Evolutionary conservation across 2,888 invertebrate species (phyloP).

Genomic region (Oasisia sp.): DNA sequence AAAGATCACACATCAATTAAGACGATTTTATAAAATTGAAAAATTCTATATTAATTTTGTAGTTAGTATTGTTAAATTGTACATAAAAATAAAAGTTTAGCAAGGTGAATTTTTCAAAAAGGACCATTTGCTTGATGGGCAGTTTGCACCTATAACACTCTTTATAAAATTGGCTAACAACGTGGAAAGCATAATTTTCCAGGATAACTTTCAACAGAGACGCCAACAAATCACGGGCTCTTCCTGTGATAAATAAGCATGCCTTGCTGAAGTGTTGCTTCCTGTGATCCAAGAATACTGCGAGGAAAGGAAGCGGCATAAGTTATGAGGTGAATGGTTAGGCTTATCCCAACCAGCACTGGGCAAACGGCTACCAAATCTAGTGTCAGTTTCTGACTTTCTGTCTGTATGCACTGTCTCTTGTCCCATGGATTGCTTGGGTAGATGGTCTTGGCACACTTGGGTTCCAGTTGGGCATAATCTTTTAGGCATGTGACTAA

Average conservation of each 20-base stretch:
- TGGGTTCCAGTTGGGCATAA: no score
- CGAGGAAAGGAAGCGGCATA: not conserved
- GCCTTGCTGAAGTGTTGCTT: not conserved
- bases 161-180: not conserved
- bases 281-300: not conserved
- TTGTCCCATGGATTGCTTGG: not conserved
- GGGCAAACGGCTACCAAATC: not conserved
- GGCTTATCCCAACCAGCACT: not conserved
- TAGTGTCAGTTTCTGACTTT: not conserved
- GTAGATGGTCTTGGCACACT: not conserved
- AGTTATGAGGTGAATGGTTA: not conserved
- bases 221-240: not conserved
- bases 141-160: not conserved
- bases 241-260: not conserved
- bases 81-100: not conserved
- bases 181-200: conserved; percentile 6
- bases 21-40: not conserved
- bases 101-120: no score
- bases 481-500: no score
- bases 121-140: no score
- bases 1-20: not conserved
- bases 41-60: not conserved
- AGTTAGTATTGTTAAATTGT: not conserved
- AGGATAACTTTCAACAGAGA: conserved; percentile 13
- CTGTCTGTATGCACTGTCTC: not conserved